Evolutionary conservation across 2,797 vertebrate genomes (phyloP).

Genomic region (Amblyopsis hoosieri): DNA sequence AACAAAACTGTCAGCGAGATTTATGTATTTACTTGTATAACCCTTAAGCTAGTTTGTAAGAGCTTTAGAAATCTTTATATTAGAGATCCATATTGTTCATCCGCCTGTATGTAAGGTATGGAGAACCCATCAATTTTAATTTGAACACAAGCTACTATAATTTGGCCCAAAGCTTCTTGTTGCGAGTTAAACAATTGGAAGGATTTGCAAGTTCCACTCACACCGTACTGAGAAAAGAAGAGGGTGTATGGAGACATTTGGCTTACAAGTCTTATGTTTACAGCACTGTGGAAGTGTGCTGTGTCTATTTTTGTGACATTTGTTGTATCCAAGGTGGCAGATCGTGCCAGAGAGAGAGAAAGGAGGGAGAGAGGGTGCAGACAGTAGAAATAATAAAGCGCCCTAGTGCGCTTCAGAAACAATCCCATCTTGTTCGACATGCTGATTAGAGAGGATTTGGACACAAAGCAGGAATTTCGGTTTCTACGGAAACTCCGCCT

Average conservation of each 20-base stretch:
- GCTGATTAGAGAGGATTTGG: conserved; percentile 46
- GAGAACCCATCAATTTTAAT: too few species aligned
- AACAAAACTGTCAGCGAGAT: background rate
- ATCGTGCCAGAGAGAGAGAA: conserved; percentile 2
- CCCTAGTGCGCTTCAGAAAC: conserved; percentile 15
- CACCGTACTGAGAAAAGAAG: background rate
- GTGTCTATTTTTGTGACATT: conserved; percentile 26
- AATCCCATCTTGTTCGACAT: conserved; percentile 31
- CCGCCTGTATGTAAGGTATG: background rate
- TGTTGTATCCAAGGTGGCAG: conserved; percentile 18
- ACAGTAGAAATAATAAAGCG: conserved; percentile 8
- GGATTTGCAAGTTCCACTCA: background rate
- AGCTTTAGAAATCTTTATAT: conserved; percentile 15
- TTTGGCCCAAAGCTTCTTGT: background rate
- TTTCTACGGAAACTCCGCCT: conserved; percentile 43
- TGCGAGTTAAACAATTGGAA: background rate
- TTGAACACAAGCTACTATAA: too few species aligned
- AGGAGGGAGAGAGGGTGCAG: background rate
- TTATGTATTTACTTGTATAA: background rate
- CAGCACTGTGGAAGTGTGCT: conserved; percentile 2
- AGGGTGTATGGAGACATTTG: background rate
- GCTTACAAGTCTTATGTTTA: conserved; percentile 10
- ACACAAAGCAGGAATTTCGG: conserved; percentile 45
- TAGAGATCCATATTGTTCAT: too few species aligned
- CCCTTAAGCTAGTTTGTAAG: background rate